Base-by-base conservation (phyloP, 2,888 invertebrate genomes). In the Kryphioiulus occultus region DNA sequence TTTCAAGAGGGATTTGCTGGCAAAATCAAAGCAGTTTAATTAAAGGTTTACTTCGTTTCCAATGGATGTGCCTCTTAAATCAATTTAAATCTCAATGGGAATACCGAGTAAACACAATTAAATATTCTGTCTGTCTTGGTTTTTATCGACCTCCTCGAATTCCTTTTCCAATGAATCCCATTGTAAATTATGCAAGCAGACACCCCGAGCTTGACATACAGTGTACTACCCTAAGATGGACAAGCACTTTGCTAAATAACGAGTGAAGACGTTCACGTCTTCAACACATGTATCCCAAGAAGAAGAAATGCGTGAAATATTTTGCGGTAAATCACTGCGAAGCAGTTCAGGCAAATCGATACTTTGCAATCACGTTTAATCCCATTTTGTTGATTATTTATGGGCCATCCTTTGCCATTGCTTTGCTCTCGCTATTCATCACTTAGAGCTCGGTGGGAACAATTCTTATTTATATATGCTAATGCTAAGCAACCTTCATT, bases 351-450 rank as follows among this genome's bases (percentile, higher is more conserved):
- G 85, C 42, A 86, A 86, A 86, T 86, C 86, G 44, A 86, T 86
- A 86, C 47, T 86, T 86, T 47, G 86, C 86, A 86, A 86, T 86
- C 86, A 86, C 86, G 86, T 86, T 86, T 86, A 86, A 86, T 86
- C 86, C 86, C 86, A 44, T 86, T 86, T 42, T 86, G 53, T 32
- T 42, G 32, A 47, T 44, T 44, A 86, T 86, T 86, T 86, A 86
- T 86, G 86, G 26, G 12, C 32, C 47, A 86, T 42, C 86, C 53
- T 19, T 44, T 86, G 42, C 30, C 30, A 22, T 86, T 85, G 32
- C 42, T 35, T 39, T n/a, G 35, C 85, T 12, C 15, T 15, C 26
- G 22, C 47, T 86, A 86, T 86, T 47, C 44, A 86, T 86, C 86
- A 86, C 39, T 35, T 42, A 44, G 85, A 22, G 85, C n/a, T 85